A percentile compares a stretch with the other conserved stretches of the same genome.
Conservation (phyloP, 2,888 invertebrate species). For the Coleophora deauratella region DNA sequence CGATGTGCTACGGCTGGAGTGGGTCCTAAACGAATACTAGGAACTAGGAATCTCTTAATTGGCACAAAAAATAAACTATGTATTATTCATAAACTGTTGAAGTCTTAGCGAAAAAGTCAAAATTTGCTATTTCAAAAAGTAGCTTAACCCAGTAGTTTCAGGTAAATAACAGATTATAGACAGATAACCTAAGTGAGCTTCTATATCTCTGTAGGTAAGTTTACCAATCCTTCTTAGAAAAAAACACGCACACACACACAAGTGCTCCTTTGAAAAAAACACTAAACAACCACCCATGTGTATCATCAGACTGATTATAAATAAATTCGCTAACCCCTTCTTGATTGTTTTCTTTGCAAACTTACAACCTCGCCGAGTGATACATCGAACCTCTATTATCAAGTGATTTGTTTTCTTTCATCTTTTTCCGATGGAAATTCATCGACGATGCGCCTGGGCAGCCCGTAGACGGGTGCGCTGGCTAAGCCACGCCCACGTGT, state of each 20-base stretch:
- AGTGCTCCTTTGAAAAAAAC: not conserved
- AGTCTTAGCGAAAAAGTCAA: no score
- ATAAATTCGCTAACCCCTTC: not conserved
- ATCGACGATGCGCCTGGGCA: constrained; percentile 29
- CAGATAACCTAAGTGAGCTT: no score
- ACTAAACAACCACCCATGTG: not conserved
- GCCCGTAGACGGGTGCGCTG: constrained; percentile 23
- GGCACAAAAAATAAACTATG: no score
- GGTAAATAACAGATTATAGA: no score
- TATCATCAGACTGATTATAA: not conserved
- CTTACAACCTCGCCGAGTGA: constrained; percentile 10
- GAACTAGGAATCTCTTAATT: no score
- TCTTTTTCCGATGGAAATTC: constrained; percentile 21
- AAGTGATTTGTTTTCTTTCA: constrained; percentile 36
- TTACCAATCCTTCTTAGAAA: no score
- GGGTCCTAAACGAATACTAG: no score
- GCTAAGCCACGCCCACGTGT: constrained; percentile 37
- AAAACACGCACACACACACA: not conserved
- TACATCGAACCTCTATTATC: constrained; percentile 24
- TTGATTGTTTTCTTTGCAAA: constrained; percentile 3
- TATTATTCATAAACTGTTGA: no score
- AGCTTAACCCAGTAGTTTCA: no score
- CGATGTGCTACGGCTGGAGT: no score
- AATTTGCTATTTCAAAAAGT: no score
- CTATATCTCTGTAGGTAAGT: no score